Conservation (phyloP, 1,140 invertebrate species). For the Drosophila lacertosa region DNA sequence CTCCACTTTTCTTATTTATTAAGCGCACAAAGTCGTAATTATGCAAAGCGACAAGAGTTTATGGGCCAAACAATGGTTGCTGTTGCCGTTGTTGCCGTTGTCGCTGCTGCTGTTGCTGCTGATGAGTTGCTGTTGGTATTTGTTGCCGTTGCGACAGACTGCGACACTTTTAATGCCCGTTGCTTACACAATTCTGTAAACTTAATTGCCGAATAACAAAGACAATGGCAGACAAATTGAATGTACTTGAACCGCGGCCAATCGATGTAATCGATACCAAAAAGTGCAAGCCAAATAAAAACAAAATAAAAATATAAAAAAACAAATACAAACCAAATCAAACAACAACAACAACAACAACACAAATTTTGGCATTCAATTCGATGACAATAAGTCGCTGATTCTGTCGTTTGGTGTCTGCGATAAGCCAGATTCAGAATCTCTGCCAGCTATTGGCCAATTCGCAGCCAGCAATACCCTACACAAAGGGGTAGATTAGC, state of each 20-base stretch:
- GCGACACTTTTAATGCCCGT: slow-evolving; percentile 6
- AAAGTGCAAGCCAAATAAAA: neutral
- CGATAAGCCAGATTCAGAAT: slow-evolving; percentile 58
- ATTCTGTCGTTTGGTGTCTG: slow-evolving; percentile 43
- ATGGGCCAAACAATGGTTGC: slow-evolving; percentile 30
- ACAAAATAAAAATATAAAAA: slow-evolving; percentile 6
- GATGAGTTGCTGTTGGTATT: neutral
- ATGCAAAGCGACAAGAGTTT: slow-evolving; percentile 66
- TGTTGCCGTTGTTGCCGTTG: slow-evolving; percentile 13
- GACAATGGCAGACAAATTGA: slow-evolving; percentile 24
- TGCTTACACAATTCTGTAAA: slow-evolving; percentile 5
- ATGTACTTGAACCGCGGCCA: slow-evolving; percentile 66
- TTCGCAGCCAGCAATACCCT: slow-evolving; percentile 10
- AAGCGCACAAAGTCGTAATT: slow-evolving; percentile 68
- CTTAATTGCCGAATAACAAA: slow-evolving; percentile 52
- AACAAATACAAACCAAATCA: slow-evolving; percentile 5
- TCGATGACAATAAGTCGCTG: slow-evolving; percentile 43
- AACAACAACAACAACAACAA: slow-evolving; percentile 37
- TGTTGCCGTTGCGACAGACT: slow-evolving; percentile 1
- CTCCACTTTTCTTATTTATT: slow-evolving; percentile 69
- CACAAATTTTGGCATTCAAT: slow-evolving; percentile 71
- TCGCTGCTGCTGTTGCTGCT: neutral
- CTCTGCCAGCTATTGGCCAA: slow-evolving; percentile 37
- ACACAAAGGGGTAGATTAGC: neutral
- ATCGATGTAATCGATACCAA: slow-evolving; percentile 36